phyloP scores from a whole-genome alignment of 2,797 vertebrate genomes.

The Gymnoscopelus braueri region DNA sequence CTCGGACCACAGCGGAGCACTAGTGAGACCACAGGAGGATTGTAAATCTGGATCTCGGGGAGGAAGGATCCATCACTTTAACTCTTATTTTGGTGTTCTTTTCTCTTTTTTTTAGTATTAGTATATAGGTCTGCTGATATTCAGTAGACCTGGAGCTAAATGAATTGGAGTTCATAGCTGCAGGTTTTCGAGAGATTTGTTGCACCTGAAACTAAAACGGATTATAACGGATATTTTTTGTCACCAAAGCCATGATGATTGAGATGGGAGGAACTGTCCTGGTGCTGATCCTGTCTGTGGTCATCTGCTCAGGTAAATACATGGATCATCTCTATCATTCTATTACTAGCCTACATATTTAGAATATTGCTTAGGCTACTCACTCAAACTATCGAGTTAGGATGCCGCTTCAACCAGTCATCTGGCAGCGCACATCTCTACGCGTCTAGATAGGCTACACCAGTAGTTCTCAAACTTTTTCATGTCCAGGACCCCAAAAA shows the following conservation, averaged over 20 bases:
- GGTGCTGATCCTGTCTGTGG: conserved; percentile 24
- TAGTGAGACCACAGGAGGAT: conserved; percentile 15
- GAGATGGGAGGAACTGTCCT: conserved; percentile 13
- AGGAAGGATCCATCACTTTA: background rate
- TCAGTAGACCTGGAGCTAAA: conserved; percentile 17
- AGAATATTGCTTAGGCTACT: background rate
- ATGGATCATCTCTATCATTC: background rate
- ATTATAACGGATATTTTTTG: conserved; percentile 3
- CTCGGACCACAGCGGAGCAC: conserved; percentile 23
- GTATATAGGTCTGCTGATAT: background rate
- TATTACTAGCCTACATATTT: background rate
- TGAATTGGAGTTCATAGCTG: conserved; percentile 16
- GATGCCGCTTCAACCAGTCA: too few species aligned
- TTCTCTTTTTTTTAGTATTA: conserved; percentile 15
- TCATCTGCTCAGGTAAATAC: conserved; percentile 44
- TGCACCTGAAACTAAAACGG: conserved; percentile 21
- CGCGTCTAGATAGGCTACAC: too few species aligned
- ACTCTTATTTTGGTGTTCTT: conserved; percentile 3
- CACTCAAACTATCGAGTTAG: background rate
- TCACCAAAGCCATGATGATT: conserved; percentile 30
- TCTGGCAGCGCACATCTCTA: too few species aligned
- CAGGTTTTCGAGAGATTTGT: background rate
- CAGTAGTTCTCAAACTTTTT: too few species aligned
- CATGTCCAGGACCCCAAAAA: too few species aligned
- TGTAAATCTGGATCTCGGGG: conserved; percentile 6